Conservation (phyloP, 2,888 invertebrate genomes). For the Drosophila mimica region DNA sequence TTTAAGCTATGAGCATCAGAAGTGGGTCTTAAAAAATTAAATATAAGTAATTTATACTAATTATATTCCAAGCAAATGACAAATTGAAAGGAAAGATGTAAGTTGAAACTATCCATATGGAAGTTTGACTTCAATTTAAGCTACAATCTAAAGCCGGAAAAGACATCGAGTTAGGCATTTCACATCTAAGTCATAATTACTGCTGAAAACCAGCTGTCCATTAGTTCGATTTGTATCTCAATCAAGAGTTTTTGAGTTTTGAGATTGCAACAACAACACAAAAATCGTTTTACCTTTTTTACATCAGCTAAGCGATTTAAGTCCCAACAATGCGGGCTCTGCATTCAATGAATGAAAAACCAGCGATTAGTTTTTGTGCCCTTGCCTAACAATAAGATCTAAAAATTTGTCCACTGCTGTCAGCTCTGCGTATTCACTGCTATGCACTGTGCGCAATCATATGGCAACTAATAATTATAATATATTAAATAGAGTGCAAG, state of each 20-base stretch:
- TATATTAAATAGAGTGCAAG: not conserved
- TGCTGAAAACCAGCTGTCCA: not conserved
- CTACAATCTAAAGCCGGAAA: not conserved
- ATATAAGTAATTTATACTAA: constrained; percentile 1
- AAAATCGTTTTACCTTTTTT: constrained; percentile 6
- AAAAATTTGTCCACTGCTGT: constrained; percentile 56
- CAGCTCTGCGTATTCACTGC: constrained; percentile 1
- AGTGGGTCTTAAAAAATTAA: not conserved
- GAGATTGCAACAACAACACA: not conserved
- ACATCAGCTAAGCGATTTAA: constrained; percentile 27
- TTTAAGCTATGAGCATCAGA: not conserved
- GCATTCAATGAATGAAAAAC: constrained; percentile 9
- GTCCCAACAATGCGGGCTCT: constrained; percentile 10
- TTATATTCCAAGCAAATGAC: constrained; percentile 1
- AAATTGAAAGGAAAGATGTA: not conserved
- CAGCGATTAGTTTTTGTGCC: constrained; percentile 24
- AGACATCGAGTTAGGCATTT: not conserved
- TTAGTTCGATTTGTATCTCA: constrained; percentile 3
- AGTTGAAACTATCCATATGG: constrained; percentile 1
- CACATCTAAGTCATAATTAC: not conserved
- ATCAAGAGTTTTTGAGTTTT: constrained; percentile 8
- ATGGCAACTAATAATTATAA: too few species aligned
- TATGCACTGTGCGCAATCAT: constrained; percentile 10
- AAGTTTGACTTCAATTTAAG: not conserved
- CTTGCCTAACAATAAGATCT: constrained; percentile 27